phyloP scores from a whole-genome alignment of 2,888 invertebrate genomes.

The Chydorus sphaericus region DNA sequence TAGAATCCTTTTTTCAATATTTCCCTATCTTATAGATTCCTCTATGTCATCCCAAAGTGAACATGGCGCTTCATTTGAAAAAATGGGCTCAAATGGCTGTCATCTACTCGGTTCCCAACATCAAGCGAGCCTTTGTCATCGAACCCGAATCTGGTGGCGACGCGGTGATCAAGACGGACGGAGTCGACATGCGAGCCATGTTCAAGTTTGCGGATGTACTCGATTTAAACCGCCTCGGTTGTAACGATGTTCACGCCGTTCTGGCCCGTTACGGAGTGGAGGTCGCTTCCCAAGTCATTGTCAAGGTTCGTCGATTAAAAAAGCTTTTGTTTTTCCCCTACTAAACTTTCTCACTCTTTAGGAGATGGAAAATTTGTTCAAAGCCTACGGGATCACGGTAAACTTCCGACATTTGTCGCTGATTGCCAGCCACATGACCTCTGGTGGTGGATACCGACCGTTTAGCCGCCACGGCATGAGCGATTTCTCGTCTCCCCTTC shows the following conservation, averaged over 20 bases:
- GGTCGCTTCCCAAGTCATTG: slow-evolving; percentile 78
- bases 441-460: slow-evolving; percentile 73
- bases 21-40: slow-evolving; percentile 35
- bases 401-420: slow-evolving; percentile 84
- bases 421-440: slow-evolving; percentile 97
- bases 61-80: slow-evolving; percentile 56
- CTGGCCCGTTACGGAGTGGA: slow-evolving; percentile 89
- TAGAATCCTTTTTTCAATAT: slow-evolving; percentile 16
- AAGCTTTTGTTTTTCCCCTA: no score
- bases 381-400: slow-evolving; percentile 90
- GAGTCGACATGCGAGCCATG: slow-evolving; percentile 84
- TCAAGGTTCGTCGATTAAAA: slow-evolving; percentile 41
- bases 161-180: slow-evolving; percentile 76
- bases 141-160: slow-evolving; percentile 27
- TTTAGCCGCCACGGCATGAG: slow-evolving; percentile 84
- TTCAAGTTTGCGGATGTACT: slow-evolving; percentile 62
- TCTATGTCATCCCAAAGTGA: slow-evolving; percentile 47
- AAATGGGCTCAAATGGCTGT: slow-evolving; percentile 54
- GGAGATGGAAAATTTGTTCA: slow-evolving; percentile 92
- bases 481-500: slow-evolving; percentile 78
- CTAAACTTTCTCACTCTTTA: no score
- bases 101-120: slow-evolving; percentile 61
- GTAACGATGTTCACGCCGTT: slow-evolving; percentile 86
- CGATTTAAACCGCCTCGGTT: slow-evolving; percentile 67
- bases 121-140: slow-evolving; percentile 71